phyloP scores from a whole-genome alignment of 2,797 vertebrate species.

The Rachycentron canadum region DNA sequence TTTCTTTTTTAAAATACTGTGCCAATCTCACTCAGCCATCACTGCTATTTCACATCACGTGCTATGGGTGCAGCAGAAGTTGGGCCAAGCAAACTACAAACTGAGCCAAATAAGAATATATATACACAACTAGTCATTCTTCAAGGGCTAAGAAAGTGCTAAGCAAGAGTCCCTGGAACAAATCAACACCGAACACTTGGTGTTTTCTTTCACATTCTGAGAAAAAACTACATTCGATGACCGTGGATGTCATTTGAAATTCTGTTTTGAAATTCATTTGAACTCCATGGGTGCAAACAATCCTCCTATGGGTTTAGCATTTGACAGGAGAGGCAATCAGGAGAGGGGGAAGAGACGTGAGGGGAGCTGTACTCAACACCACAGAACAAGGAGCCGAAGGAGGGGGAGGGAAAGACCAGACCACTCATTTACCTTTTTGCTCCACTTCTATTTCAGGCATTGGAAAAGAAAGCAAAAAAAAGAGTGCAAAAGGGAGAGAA shows the following conservation, averaged over 20 bases:
- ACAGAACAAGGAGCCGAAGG: conserved; percentile 96
- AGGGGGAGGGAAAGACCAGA: conserved; percentile 89
- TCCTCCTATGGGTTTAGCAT: conserved; percentile 78
- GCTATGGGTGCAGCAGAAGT: conserved; percentile 77
- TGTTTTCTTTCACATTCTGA: conserved; percentile 66
- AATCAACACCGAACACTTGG: conserved; percentile 67
- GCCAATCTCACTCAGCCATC: conserved; percentile 86
- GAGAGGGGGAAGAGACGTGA: conserved; percentile 65
- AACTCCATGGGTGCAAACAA: conserved; percentile 81
- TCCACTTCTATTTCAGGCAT: conserved; percentile 99
- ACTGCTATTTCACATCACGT: conserved; percentile 82
- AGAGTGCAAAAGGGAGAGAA: conserved; percentile 96
- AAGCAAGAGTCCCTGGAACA: conserved; percentile 67
- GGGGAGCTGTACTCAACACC: conserved; percentile 90
- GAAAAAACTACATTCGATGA: conserved; percentile 57
- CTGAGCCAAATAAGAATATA: conserved; percentile 65
- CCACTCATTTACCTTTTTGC: conserved; percentile 99
- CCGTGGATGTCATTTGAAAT: conserved; percentile 71
- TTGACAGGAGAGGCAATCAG: conserved; percentile 80
- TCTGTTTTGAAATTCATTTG: conserved; percentile 69
- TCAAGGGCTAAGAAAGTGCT: conserved; percentile 54
- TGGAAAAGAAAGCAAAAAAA: conserved; percentile 91
- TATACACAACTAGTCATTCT: conserved; percentile 65
- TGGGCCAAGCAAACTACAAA: conserved; percentile 78
- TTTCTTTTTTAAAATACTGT: conserved; percentile 38